A percentile compares a stretch with the other conserved stretches of the same genome.
Conservation (phyloP, 2,888 invertebrate genomes). For the Elysia crispata region DNA sequence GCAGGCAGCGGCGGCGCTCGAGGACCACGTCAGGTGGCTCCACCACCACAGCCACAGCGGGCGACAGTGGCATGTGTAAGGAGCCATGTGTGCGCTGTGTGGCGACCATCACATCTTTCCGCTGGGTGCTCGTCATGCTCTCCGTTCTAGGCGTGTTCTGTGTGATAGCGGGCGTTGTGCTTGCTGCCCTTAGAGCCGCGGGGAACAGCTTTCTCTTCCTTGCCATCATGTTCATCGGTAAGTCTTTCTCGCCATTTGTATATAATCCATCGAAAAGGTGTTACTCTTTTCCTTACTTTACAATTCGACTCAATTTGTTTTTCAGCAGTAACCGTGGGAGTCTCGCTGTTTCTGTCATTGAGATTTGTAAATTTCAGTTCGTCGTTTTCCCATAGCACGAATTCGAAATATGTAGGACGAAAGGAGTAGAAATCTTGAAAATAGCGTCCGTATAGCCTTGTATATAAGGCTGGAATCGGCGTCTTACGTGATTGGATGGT, state of each 20-base stretch:
- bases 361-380: not conserved
- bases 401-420: too few relatives aligned
- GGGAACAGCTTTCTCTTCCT: slow-evolving; percentile 73
- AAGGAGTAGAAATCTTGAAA: too few relatives aligned
- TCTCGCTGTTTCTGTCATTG: not conserved
- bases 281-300: too few relatives aligned
- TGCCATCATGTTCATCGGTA: slow-evolving; percentile 77
- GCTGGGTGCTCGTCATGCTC: slow-evolving; percentile 74
- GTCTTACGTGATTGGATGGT: too few relatives aligned
- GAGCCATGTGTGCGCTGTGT: slow-evolving; percentile 71
- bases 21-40: too few relatives aligned
- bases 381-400: not conserved
- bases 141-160: slow-evolving; percentile 74
- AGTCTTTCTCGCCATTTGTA: slow-evolving; percentile 60
- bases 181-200: slow-evolving; percentile 70
- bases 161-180: slow-evolving; percentile 74
- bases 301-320: too few relatives aligned
- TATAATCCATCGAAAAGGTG: too few relatives aligned
- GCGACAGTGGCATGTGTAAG: slow-evolving; percentile 61
- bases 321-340: not conserved
- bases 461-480: too few relatives aligned
- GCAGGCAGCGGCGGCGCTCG: slow-evolving; percentile 46
- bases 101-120: slow-evolving; percentile 71
- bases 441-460: too few relatives aligned
- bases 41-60: slow-evolving; percentile 56